phyloP scores from a whole-genome alignment of 2,888 invertebrate species.

The Acronicta psi region DNA sequence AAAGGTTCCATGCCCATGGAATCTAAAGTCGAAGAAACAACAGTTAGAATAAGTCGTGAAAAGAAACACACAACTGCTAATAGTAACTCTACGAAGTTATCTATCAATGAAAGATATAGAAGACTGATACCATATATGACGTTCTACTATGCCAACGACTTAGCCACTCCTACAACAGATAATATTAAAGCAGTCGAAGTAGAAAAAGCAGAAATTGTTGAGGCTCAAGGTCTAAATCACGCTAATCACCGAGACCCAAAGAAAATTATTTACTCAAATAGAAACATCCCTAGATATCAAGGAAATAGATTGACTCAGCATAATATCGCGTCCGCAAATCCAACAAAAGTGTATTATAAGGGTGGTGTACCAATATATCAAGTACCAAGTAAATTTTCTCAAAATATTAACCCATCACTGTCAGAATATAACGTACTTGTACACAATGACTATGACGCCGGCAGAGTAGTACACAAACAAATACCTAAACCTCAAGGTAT shows the following conservation, averaged over 20 bases:
- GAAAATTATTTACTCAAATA: constrained; percentile 73
- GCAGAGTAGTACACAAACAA: constrained; percentile 69
- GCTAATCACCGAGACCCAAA: constrained; percentile 71
- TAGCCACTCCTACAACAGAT: constrained; percentile 79
- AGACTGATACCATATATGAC: constrained; percentile 95
- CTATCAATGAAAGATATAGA: constrained; percentile 91
- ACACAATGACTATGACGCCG: constrained; percentile 66
- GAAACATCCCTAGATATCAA: constrained; percentile 83
- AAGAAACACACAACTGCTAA: constrained; percentile 58
- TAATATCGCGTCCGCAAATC: constrained; percentile 84
- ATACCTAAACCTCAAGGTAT: constrained; percentile 64
- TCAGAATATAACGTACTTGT: constrained; percentile 61
- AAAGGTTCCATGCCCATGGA: constrained; percentile 73
- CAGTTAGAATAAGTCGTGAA: constrained; percentile 54
- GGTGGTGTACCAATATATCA: constrained; percentile 70
- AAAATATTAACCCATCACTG: constrained; percentile 69
- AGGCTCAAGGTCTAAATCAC: constrained; percentile 67
- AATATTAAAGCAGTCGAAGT: constrained; percentile 75
- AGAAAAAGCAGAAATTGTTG: constrained; percentile 81
- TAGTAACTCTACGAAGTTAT: constrained; percentile 77
- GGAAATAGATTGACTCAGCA: constrained; percentile 84
- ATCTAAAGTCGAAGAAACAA: constrained; percentile 54
- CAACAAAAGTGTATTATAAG: constrained; percentile 80
- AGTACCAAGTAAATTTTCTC: constrained; percentile 63
- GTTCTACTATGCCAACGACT: constrained; percentile 92